These are phyloP conservation scores for Leptopterna dolabrata DNA, from an alignment of 2,888 invertebrate species.

Conservation along the genomic window DNA sequence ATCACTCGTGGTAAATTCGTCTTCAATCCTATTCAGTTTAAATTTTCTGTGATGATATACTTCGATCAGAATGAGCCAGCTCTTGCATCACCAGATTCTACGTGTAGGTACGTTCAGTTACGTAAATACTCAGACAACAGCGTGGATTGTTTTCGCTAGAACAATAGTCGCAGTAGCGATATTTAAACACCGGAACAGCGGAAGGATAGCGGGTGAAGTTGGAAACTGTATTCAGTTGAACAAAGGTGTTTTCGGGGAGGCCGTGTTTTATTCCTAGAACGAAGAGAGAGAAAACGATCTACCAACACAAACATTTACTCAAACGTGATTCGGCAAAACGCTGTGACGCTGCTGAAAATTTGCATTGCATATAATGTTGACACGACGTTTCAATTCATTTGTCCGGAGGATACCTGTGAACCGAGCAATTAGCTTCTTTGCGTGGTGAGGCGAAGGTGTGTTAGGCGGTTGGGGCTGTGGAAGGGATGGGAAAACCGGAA, in stretches of 20 bases:
- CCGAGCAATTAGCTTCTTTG: conserved; percentile 29
- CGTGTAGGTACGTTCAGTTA: neutral
- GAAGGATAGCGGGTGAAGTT: neutral
- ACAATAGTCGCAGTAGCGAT: neutral
- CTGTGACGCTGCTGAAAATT: conserved; percentile 13
- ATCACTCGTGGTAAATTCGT: too few relatives aligned
- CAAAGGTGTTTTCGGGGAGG: neutral
- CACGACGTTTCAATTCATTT: conserved; percentile 49
- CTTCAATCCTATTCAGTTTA: too few relatives aligned
- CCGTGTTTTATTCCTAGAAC: neutral
- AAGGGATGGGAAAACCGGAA: conserved; percentile 32
- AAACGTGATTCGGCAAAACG: neutral
- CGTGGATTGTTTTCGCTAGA: neutral
- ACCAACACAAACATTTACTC: conserved; percentile 32
- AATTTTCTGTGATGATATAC: too few relatives aligned
- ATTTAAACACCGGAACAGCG: neutral
- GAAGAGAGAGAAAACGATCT: neutral
- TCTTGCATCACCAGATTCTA: neutral
- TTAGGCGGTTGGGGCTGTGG: neutral
- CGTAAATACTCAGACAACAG: neutral
- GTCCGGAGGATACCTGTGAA: conserved; percentile 31
- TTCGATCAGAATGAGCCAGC: too few relatives aligned
- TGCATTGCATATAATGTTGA: conserved; percentile 43
- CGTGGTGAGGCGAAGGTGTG: neutral
- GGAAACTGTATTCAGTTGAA: neutral